phyloP scores from a whole-genome alignment of 2,888 invertebrate genomes.

The Allacma fusca region DNA sequence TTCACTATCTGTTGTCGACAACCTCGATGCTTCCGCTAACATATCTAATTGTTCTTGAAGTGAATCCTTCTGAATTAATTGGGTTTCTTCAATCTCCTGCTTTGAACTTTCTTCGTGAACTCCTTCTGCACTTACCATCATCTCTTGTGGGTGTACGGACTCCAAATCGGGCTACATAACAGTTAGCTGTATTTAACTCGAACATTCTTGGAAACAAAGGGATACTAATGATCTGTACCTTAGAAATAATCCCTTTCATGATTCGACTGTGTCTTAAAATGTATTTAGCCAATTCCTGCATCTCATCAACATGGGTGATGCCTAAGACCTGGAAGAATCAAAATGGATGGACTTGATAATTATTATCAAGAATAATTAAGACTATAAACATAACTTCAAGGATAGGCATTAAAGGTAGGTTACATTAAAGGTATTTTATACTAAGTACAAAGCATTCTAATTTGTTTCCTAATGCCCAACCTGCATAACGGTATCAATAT shows the following conservation, averaged over 20 bases:
- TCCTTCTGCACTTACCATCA: conserved; percentile 20
- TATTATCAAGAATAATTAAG: not conserved
- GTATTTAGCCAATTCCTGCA: conserved; percentile 53
- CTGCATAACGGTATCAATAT: conserved; percentile 78
- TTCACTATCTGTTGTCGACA: conserved; percentile 13
- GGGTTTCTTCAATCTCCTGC: too few species aligned
- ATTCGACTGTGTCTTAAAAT: conserved; percentile 52
- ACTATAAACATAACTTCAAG: too few species aligned
- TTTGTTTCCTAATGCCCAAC: conserved; percentile 66
- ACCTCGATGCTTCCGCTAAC: not conserved
- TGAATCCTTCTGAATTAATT: not conserved
- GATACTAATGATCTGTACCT: too few species aligned
- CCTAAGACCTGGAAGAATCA: conserved; percentile 49
- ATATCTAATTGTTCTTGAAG: not conserved
- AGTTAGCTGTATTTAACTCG: not conserved
- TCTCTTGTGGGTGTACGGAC: not conserved
- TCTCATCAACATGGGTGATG: conserved; percentile 47
- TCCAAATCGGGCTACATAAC: not conserved
- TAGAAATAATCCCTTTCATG: conserved; percentile 52
- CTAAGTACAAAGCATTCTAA: not conserved
- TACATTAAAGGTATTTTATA: too few species aligned
- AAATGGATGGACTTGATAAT: too few species aligned
- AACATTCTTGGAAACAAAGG: too few species aligned
- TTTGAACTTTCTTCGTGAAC: not conserved
- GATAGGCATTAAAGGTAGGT: too few species aligned